Evolutionary conservation across 2,888 invertebrate genomes (phyloP).

Genomic region (Drosophila quinaria): DNA sequence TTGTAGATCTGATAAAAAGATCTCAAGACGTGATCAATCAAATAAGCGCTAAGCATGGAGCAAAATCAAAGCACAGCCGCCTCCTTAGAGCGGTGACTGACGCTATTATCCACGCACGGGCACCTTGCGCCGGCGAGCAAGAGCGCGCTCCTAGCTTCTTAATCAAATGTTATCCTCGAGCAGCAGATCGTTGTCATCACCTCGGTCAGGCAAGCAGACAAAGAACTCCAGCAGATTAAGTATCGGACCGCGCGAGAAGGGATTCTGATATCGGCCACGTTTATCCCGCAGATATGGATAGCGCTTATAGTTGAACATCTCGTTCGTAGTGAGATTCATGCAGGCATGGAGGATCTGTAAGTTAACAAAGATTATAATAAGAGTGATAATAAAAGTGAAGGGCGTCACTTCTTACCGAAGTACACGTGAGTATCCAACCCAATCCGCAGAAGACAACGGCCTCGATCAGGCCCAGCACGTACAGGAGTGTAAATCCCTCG

Average conservation of each 20-base stretch:
- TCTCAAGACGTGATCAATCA: background rate
- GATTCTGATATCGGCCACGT: conserved; percentile 95
- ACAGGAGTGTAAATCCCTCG: conserved; percentile 94
- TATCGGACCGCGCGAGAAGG: conserved; percentile 95
- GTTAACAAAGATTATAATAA: background rate
- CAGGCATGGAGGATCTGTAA: conserved; percentile 94
- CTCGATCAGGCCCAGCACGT: conserved; percentile 93
- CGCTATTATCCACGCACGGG: conserved; percentile 80
- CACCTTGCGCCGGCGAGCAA: conserved; percentile 76
- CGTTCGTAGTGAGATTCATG: conserved; percentile 97
- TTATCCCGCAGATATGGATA: conserved; percentile 96
- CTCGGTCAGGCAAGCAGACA: conserved; percentile 93
- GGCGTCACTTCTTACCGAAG: conserved; percentile 89
- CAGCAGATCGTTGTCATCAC: conserved; percentile 90
- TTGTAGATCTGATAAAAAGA: conserved; percentile 30
- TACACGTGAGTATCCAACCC: conserved; percentile 95
- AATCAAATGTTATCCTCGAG: conserved; percentile 88
- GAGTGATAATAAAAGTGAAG: no score
- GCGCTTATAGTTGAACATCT: conserved; percentile 97
- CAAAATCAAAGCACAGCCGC: conserved; percentile 68
- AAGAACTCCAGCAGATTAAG: conserved; percentile 96
- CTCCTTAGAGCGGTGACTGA: conserved; percentile 52
- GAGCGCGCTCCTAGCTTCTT: conserved; percentile 82
- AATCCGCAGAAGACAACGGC: conserved; percentile 94
- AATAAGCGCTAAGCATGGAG: conserved; percentile 50